Evolutionary conservation across 2,797 vertebrate species (phyloP).

Genomic region (Tarsius wallacei): DNA sequence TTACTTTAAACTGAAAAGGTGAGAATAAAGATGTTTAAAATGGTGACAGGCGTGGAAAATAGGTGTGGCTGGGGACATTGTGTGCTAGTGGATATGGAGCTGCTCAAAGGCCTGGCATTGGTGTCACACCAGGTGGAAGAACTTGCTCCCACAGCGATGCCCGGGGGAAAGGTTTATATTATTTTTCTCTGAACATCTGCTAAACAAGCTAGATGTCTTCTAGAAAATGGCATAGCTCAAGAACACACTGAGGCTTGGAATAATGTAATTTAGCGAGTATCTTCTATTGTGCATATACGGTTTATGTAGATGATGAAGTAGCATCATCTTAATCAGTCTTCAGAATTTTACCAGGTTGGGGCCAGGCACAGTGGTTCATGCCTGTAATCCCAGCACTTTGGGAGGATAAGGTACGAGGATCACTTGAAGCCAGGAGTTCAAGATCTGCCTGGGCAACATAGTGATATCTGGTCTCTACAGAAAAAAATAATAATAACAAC

Average conservation of each 20-base stretch:
- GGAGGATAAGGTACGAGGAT: too few relatives aligned
- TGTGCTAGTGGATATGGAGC: neutral
- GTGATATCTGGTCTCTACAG: too few relatives aligned
- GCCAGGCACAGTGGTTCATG: too few relatives aligned
- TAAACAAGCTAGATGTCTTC: neutral
- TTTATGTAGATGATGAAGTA: too few relatives aligned
- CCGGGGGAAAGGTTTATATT: accelerated
- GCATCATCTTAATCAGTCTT: neutral
- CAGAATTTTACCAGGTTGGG: neutral
- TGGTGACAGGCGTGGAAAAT: neutral
- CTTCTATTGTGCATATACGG: accelerated
- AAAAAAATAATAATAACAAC: too few relatives aligned
- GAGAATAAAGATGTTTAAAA: neutral
- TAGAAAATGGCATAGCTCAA: accelerated
- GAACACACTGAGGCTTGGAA: neutral
- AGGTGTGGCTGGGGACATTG: neutral
- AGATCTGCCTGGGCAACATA: too few relatives aligned
- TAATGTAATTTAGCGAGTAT: neutral
- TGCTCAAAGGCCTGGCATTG: neutral
- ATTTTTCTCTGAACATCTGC: neutral
- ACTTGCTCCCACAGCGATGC: accelerated
- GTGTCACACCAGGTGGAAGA: accelerated
- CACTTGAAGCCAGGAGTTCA: too few relatives aligned
- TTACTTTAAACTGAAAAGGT: neutral
- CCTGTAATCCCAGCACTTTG: too few relatives aligned